Base-by-base conservation (phyloP, 2,113 vertebrate genomes). In the Zonotrichia leucophrys region DNA sequence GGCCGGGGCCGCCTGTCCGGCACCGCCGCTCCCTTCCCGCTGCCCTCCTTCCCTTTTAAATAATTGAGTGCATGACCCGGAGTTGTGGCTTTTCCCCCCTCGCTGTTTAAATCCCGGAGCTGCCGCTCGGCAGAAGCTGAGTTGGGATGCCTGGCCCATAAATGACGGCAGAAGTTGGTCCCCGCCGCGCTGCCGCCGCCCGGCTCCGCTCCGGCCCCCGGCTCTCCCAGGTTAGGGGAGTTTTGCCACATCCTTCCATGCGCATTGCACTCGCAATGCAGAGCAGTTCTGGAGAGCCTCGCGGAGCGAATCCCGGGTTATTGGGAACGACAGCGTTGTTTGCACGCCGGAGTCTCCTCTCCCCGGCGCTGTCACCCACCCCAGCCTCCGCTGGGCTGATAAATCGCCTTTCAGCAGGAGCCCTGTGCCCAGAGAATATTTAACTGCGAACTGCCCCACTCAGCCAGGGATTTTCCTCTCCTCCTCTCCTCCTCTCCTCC, bases 211-310 rank as follows among this genome's bases (percentile, higher is more conserved):
- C 79, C 21, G 63, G 31, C 42, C 73, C 83, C 83, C 56, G 73
- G 8, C n/a, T 41, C 56, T 27, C 63, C 85, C 89, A 11, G 67
- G n/a, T 94, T 70, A 76, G 73, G 72, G 87, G 85, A 92, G 74
- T 94, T 96, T 92, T 90, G 84, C 92, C 46, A 59, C 73, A 75
- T 92, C 92, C 83, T 94, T 95, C 49, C 95, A 92, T 96, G 95
- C 94, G 91, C 94, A 95, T 73, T 95, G 94, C 94, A 94, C 85
- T 95, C 62, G 41, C 83, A 94, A 90, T 96, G 91, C 96, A 96
- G 96, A 91, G 55, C 87, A 18, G 74, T 90, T 87, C 93, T 93
- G 81, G 89, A 56, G 90, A 98, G 96, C 94, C 92, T 95, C 83
- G 53, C 56, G 4, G 91, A 78, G 85, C 19, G 49, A 84, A 83